These are phyloP conservation scores for Hoplostethus atlanticus DNA, from an alignment of 2,797 vertebrate species.

Conservation along the genomic window DNA sequence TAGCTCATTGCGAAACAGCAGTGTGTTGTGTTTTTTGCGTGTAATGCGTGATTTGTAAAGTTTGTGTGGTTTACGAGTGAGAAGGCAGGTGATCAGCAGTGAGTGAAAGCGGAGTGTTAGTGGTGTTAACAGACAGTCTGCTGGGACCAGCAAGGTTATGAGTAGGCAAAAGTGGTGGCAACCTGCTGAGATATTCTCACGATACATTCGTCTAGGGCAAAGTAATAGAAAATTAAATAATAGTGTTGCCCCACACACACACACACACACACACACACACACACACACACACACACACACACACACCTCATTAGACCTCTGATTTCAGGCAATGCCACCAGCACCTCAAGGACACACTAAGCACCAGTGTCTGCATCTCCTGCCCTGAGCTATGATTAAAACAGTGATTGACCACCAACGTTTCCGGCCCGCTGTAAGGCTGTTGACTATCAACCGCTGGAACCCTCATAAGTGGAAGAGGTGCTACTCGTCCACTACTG, in stretches of 20 bases:
- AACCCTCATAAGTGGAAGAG: not conserved
- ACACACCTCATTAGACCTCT: not conserved
- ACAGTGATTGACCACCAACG: not conserved
- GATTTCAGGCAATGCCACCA: not conserved
- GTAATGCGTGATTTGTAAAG: not conserved
- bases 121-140: not conserved
- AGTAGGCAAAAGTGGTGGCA: not conserved
- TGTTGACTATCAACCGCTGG: not conserved
- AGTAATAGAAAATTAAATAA: no score
- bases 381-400: not conserved
- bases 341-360: not conserved
- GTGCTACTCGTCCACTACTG: not conserved
- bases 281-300: no score
- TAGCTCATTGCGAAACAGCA: not conserved
- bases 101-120: no score
- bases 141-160: not conserved
- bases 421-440: not conserved
- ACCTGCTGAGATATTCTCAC: not conserved
- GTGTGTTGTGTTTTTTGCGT: not conserved
- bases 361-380: not conserved
- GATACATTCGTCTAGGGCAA: not conserved
- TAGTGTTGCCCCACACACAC: no score
- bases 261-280: no score
- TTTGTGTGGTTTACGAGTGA: no score
- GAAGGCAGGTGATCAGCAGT: no score